Conservation (phyloP, 35 echinoderm and acorn worm genomes). For the Hemicentrotus pulcherrimus region DNA sequence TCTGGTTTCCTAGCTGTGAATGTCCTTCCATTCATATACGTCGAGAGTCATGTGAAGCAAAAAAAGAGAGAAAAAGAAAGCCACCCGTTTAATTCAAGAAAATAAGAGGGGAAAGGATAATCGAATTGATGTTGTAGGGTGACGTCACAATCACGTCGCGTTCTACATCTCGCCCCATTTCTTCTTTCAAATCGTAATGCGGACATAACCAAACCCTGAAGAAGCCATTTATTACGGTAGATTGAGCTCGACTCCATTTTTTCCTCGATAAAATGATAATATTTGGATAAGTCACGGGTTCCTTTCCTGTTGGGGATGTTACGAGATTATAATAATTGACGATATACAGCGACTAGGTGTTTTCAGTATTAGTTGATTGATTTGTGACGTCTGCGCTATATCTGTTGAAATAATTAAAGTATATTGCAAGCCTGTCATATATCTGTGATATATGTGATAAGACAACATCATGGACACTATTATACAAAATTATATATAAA, state of each 20-base stretch:
- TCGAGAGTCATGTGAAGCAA: too few species aligned
- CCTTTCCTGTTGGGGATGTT: background rate
- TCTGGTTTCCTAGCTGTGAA: background rate
- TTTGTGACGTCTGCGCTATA: background rate
- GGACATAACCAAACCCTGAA: background rate
- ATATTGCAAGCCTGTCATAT: too few species aligned
- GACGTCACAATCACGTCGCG: constrained; percentile 26
- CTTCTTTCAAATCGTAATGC: background rate
- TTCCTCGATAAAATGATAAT: background rate
- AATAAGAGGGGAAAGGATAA: background rate
- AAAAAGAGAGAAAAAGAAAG: background rate
- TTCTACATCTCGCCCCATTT: constrained; percentile 11
- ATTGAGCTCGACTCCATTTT: background rate
- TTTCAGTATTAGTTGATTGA: background rate
- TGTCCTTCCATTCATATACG: background rate
- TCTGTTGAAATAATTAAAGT: background rate
- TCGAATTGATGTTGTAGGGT: background rate
- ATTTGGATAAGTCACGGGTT: background rate
- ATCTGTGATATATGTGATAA: too few species aligned
- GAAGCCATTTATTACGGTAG: background rate
- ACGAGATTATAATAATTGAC: background rate
- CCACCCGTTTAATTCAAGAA: background rate
- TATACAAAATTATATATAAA: too few species aligned
- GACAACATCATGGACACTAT: too few species aligned
- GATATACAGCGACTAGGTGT: background rate